These are phyloP conservation scores for Cydia amplana DNA, from an alignment of 1,140 invertebrate species.

Conservation along the genomic window DNA sequence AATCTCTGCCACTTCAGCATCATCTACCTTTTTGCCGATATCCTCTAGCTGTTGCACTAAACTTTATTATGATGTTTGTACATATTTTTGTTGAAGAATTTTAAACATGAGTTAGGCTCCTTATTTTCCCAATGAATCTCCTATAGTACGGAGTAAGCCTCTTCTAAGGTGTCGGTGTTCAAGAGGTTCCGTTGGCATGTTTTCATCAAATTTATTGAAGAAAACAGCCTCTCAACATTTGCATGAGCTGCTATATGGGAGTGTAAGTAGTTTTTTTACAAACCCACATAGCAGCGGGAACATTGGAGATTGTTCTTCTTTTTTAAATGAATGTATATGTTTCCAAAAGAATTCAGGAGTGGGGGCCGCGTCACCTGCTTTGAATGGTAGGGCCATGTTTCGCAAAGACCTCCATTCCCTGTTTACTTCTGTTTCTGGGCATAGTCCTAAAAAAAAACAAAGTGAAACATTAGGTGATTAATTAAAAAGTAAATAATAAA, in stretches of 20 bases:
- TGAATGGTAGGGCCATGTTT: no score
- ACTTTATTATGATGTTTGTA: neutral
- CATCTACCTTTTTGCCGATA: no score
- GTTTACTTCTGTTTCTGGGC: no score
- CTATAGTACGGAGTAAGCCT: neutral
- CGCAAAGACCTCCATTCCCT: no score
- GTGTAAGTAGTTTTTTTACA: slow-evolving; percentile 27
- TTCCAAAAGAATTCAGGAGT: slow-evolving; percentile 28
- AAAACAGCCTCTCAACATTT: slow-evolving; percentile 38
- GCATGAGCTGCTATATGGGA: slow-evolving; percentile 41
- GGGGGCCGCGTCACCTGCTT: no score
- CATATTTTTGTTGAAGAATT: neutral
- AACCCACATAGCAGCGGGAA: slow-evolving; percentile 37
- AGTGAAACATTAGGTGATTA: no score
- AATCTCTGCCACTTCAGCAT: no score
- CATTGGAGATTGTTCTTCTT: slow-evolving; percentile 37
- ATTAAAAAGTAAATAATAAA: no score
- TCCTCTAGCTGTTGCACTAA: no score
- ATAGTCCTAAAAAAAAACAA: no score
- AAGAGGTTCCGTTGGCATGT: slow-evolving; percentile 37
- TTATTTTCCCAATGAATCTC: neutral
- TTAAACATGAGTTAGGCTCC: neutral
- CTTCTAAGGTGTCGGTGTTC: neutral
- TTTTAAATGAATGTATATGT: slow-evolving; percentile 28
- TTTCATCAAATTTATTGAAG: slow-evolving; percentile 38